Conservation (phyloP, 2,797 vertebrate species). For the Ctenopoma multispine region DNA sequence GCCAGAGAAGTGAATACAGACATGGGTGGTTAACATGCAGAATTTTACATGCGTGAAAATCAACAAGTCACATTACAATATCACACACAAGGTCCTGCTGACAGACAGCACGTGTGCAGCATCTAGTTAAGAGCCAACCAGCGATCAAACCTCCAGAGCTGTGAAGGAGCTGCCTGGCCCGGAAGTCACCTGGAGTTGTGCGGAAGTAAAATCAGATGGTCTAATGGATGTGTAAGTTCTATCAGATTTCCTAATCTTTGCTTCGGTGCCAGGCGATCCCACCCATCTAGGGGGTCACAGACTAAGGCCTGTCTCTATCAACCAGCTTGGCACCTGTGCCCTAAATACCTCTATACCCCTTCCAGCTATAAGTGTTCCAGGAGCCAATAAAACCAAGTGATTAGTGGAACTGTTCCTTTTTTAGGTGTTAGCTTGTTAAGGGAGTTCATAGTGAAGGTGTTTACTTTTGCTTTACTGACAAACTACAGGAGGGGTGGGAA, state of each 20-base stretch:
- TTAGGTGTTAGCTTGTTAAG: constrained; percentile 82
- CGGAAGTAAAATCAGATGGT: constrained; percentile 69
- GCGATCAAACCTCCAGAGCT: constrained; percentile 42
- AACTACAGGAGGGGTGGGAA: constrained; percentile 44
- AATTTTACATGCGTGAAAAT: constrained; percentile 42
- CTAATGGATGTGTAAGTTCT: constrained; percentile 71
- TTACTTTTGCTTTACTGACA: constrained; percentile 80
- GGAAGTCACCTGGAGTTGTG: constrained; percentile 22
- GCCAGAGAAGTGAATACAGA: constrained; percentile 30
- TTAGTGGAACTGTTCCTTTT: constrained; percentile 74
- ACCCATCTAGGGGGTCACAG: constrained; percentile 44
- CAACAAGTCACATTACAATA: constrained; percentile 21
- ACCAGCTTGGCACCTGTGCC: constrained; percentile 52
- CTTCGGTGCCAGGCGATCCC: constrained; percentile 63
- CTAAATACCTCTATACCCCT: constrained; percentile 50
- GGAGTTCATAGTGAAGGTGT: constrained; percentile 80
- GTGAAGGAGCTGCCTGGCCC: constrained; percentile 28
- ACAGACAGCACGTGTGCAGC: constrained; percentile 22
- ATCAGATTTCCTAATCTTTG: constrained; percentile 54
- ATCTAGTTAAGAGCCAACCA: constrained; percentile 25
- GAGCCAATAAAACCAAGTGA: constrained; percentile 78
- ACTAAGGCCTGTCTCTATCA: constrained; percentile 58
- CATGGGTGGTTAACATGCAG: constrained; percentile 18
- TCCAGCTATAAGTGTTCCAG: constrained; percentile 53
- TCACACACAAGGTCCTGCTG: constrained; percentile 13